Percentiles rank a stretch among this genome's conserved stretches.
These are phyloP conservation scores for Hozukius guyotensis DNA, from an alignment of 2,797 vertebrate species.

Conservation along the genomic window DNA sequence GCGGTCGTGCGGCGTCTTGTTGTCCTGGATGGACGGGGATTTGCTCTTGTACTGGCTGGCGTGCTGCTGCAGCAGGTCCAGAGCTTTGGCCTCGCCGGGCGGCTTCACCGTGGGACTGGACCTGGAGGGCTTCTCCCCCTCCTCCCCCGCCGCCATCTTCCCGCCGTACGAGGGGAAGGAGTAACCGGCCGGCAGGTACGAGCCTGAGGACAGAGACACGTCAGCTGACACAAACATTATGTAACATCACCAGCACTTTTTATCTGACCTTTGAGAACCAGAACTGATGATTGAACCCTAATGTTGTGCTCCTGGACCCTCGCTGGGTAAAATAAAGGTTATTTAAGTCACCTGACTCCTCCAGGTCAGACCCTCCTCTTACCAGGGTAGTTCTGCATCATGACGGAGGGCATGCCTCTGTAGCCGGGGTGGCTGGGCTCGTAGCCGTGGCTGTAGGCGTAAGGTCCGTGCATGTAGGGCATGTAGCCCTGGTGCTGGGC, in stretches of 20 bases:
- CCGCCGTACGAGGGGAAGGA: constrained; percentile 92
- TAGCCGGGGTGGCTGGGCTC: constrained; percentile 94
- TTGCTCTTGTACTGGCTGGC: constrained; percentile 98
- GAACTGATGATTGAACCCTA: too few relatives aligned
- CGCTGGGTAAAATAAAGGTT: too few relatives aligned
- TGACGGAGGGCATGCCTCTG: constrained; percentile 92
- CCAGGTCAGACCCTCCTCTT: constrained; percentile 28
- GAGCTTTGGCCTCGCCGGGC: constrained; percentile 91
- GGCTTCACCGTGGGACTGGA: constrained; percentile 92
- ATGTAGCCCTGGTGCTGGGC: constrained; percentile 95
- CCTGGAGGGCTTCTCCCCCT: constrained; percentile 86
- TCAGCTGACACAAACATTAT: neutral
- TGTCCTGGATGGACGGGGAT: constrained; percentile 91
- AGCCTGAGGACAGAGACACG: constrained; percentile 77
- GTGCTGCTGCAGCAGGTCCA: constrained; percentile 96
- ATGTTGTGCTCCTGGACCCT: too few relatives aligned
- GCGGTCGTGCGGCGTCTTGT: constrained; percentile 87
- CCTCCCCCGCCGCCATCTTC: constrained; percentile 85
- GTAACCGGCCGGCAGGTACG: constrained; percentile 94
- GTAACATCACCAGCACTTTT: too few relatives aligned
- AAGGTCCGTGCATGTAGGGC: constrained; percentile 94
- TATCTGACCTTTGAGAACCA: too few relatives aligned
- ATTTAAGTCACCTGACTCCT: neutral
- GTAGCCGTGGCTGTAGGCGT: constrained; percentile 93
- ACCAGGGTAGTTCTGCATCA: constrained; percentile 99